Conservation (phyloP, 2,888 invertebrate species). For the Ennomos erosarius region DNA sequence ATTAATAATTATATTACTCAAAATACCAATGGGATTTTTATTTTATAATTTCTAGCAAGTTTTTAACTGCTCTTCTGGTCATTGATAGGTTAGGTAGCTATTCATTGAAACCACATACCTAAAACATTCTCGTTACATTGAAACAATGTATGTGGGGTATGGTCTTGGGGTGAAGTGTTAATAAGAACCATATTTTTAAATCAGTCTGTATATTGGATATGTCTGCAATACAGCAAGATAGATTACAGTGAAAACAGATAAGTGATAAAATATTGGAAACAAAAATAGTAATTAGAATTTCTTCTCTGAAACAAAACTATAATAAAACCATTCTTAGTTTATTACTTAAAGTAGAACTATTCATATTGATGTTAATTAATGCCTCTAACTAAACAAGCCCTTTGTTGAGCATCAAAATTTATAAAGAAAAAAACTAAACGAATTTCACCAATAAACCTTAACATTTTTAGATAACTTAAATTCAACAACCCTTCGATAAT, state of each 20-base stretch:
- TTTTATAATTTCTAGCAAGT: neutral
- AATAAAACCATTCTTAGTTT: constrained; percentile 81
- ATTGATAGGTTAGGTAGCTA: too few species aligned
- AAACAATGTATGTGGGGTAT: too few species aligned
- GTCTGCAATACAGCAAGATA: constrained; percentile 86
- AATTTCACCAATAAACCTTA: constrained; percentile 76
- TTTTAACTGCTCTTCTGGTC: too few species aligned
- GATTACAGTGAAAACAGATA: constrained; percentile 85
- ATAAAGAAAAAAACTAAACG: constrained; percentile 78
- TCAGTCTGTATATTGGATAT: constrained; percentile 87
- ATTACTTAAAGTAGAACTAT: constrained; percentile 81
- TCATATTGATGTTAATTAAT: constrained; percentile 83
- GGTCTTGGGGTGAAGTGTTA: constrained; percentile 31
- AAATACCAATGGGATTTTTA: constrained; percentile 14
- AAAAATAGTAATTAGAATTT: constrained; percentile 85
- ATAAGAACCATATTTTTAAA: constrained; percentile 67
- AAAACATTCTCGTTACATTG: too few species aligned
- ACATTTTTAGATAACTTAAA: constrained; percentile 83
- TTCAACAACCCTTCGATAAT: constrained; percentile 80
- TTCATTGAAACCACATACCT: too few species aligned
- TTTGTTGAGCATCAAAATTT: constrained; percentile 70
- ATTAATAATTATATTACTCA: constrained; percentile 25
- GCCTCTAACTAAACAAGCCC: constrained; percentile 81
- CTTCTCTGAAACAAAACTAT: constrained; percentile 84
- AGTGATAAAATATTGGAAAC: constrained; percentile 85